A percentile compares a stretch with the other conserved stretches of the same genome.
Evolutionary conservation across 2,888 invertebrate genomes (phyloP).

Genomic region (Antitype chi): DNA sequence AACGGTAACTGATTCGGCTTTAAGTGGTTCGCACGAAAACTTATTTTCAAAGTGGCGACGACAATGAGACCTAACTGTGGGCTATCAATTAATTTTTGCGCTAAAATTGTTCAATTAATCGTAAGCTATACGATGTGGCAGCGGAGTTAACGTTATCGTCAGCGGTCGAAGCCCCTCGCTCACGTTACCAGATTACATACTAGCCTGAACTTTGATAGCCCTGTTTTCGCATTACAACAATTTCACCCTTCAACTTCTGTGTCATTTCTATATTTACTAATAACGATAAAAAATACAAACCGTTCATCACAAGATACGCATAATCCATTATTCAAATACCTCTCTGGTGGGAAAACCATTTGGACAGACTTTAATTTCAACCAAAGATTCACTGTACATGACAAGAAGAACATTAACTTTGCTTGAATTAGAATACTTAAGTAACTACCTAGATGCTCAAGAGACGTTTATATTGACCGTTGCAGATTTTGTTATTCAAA

Average conservation of each 20-base stretch:
- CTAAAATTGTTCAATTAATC: constrained; percentile 72
- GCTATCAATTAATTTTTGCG: constrained; percentile 66
- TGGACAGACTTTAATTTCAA: constrained; percentile 10
- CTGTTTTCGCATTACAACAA: constrained; percentile 75
- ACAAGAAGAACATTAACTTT: constrained; percentile 31
- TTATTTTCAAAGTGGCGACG: constrained; percentile 11
- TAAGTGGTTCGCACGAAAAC: constrained; percentile 21
- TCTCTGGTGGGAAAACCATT: constrained; percentile 29
- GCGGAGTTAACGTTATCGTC: constrained; percentile 80
- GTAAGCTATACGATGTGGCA: constrained; percentile 60
- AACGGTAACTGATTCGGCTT: background rate
- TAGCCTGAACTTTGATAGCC: constrained; percentile 84
- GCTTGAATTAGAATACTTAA: constrained; percentile 60
- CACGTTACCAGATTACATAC: constrained; percentile 82
- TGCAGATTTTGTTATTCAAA: constrained; percentile 81
- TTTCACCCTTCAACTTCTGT: constrained; percentile 71
- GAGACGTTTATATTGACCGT: constrained; percentile 69
- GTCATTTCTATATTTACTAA: constrained; percentile 52
- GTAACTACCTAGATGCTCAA: constrained; percentile 51
- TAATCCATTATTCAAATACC: constrained; percentile 39
- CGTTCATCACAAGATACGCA: constrained; percentile 11
- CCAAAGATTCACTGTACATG: constrained; percentile 46
- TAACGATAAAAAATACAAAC: constrained; percentile 30
- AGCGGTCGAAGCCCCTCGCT: constrained; percentile 86
- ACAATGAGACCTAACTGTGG: constrained; percentile 27